These are phyloP conservation scores for Sander vitreus DNA, from an alignment of 2,113 vertebrate species.

Conservation along the genomic window DNA sequence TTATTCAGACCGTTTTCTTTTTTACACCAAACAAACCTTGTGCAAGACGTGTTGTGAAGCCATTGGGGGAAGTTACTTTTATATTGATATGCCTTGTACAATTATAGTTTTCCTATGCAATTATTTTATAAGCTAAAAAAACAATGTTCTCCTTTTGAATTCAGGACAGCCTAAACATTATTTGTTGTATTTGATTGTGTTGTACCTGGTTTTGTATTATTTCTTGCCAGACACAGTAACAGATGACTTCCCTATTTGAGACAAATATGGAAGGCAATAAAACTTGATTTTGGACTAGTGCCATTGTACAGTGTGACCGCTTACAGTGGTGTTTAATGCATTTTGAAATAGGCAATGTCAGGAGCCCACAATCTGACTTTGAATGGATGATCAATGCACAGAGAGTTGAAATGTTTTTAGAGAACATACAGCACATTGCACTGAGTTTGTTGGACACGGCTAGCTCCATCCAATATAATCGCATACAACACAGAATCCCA, in stretches of 20 bases:
- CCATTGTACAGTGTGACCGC: neutral
- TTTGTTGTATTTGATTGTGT: constrained; percentile 8
- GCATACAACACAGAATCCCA: neutral
- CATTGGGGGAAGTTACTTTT: constrained; percentile 19
- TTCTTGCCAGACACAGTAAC: constrained; percentile 18
- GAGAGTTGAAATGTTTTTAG: neutral
- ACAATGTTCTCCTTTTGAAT: neutral
- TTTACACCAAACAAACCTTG: neutral
- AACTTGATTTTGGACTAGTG: constrained; percentile 30
- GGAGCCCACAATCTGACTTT: neutral
- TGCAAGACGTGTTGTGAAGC: neutral
- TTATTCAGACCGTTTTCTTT: neutral
- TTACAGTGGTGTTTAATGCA: neutral
- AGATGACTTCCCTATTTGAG: constrained; percentile 50
- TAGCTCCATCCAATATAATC: too few species aligned
- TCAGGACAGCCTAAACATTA: neutral
- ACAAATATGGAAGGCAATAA: constrained; percentile 62
- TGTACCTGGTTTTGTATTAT: constrained; percentile 2
- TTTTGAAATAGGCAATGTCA: neutral
- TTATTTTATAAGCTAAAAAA: constrained; percentile 45
- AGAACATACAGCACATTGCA: neutral
- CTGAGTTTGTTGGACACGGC: too few species aligned
- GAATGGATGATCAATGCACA: neutral
- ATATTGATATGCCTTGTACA: constrained; percentile 34
- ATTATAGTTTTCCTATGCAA: constrained; percentile 24